These are phyloP conservation scores for Drosophila mimetica DNA, from an alignment of 2,888 invertebrate species.

Conservation along the genomic window DNA sequence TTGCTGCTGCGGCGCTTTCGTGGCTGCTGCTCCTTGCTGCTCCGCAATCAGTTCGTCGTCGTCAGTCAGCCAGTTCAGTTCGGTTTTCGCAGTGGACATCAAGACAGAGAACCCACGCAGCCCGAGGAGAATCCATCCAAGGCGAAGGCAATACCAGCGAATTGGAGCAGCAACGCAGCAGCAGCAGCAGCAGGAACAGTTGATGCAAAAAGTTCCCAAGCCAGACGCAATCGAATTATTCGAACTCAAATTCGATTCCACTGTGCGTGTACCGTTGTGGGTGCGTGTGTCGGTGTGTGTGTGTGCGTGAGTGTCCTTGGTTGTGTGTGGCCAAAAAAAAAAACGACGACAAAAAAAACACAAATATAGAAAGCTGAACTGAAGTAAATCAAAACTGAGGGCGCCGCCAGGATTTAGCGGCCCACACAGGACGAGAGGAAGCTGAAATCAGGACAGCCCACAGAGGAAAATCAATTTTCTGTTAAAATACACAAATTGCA, in stretches of 20 bases:
- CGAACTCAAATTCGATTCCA: slow-evolving; percentile 38
- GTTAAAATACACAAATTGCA: slow-evolving; percentile 56
- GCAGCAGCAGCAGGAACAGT: slow-evolving; percentile 18
- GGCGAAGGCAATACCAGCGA: slow-evolving; percentile 45
- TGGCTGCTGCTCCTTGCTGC: slow-evolving; percentile 81
- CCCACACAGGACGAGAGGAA: slow-evolving; percentile 19
- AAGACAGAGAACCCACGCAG: slow-evolving; percentile 34
- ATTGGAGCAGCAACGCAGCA: slow-evolving; percentile 26
- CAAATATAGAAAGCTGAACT: slow-evolving; percentile 2
- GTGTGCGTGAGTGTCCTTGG: slow-evolving; percentile 68
- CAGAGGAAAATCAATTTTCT: slow-evolving; percentile 67
- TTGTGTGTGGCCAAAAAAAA: slow-evolving; percentile 53
- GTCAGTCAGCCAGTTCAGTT: slow-evolving; percentile 79
- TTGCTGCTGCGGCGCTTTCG: slow-evolving; percentile 77
- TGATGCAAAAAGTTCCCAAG: slow-evolving; percentile 23
- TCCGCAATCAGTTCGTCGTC: slow-evolving; percentile 80
- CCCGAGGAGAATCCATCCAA: slow-evolving; percentile 39
- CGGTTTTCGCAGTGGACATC: slow-evolving; percentile 52
- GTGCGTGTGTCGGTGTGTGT: slow-evolving; percentile 37
- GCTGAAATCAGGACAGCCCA: slow-evolving; percentile 59
- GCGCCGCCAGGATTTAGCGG: slow-evolving; percentile 49
- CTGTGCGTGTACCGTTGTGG: slow-evolving; percentile 27
- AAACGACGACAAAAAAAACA: slow-evolving; percentile 29
- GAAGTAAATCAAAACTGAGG: slow-evolving; percentile 48
- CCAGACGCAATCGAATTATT: slow-evolving; percentile 37